phyloP scores from a whole-genome alignment of 2,113 vertebrate genomes.

The Odobenus rosmarus region DNA sequence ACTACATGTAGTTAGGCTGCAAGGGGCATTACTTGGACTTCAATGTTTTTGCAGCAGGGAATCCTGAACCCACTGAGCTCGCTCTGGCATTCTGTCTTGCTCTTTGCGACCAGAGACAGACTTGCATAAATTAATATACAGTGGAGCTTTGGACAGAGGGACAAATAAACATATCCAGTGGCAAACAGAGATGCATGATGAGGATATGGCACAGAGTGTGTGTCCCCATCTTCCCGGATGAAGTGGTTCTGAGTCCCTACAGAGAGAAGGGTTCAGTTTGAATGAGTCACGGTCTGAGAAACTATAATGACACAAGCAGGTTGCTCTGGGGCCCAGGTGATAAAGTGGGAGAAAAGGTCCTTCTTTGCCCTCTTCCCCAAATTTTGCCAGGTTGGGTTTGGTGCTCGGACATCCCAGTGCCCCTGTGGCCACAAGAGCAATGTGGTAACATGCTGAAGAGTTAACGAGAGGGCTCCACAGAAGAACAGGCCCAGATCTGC shows the following conservation, averaged over 20 bases:
- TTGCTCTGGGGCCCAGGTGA: not conserved
- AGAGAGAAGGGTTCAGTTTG: not conserved
- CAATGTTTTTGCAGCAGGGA: not conserved
- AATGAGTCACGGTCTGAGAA: not conserved
- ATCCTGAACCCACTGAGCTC: not conserved
- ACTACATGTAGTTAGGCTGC: not conserved
- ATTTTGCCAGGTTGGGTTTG: not conserved
- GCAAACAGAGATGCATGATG: not conserved
- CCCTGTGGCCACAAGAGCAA: not conserved
- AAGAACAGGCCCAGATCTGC: too few species aligned
- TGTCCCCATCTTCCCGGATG: not conserved
- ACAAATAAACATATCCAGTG: not conserved
- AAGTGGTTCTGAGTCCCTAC: not conserved
- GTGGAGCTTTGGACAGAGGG: not conserved
- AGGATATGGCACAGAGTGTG: rapidly evolving
- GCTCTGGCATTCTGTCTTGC: not conserved
- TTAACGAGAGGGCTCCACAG: not conserved
- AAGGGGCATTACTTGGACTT: too few species aligned
- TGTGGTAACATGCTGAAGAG: not conserved
- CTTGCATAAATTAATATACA: not conserved
- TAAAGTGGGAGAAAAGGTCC: not conserved
- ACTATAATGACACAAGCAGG: not conserved
- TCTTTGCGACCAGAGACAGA: not conserved
- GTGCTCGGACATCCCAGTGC: not conserved
- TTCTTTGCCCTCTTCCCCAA: not conserved